A percentile compares a stretch with the other conserved stretches of the same genome.
These are phyloP conservation scores for Brachionus angularis DNA, from an alignment of 1,140 invertebrate species.

Conservation along the genomic window DNA sequence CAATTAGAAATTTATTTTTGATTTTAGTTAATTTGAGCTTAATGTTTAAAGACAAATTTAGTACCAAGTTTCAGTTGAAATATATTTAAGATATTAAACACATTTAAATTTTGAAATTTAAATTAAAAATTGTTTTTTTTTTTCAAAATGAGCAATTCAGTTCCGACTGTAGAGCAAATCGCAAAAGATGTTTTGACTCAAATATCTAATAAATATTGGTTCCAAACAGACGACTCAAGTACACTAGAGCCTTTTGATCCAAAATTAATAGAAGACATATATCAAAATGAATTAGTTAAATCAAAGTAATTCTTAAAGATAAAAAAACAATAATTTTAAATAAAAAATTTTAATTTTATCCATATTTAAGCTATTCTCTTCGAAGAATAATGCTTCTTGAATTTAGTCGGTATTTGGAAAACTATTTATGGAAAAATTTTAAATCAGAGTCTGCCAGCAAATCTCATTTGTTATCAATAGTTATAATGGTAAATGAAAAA, in stretches of 20 bases:
- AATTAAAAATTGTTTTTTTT: no score
- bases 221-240: not conserved
- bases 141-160: not conserved
- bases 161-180: conserved; percentile 71
- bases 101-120: no score
- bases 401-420: conserved; percentile 90
- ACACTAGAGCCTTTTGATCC: conserved; percentile 36
- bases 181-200: conserved; percentile 73
- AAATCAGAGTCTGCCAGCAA: conserved; percentile 53
- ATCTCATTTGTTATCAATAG: conserved; percentile 84
- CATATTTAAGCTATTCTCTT: conserved; percentile 77
- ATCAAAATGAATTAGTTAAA: conserved; percentile 54
- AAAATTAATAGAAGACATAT: conserved; percentile 58
- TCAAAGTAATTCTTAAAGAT: conserved; percentile 52
- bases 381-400: conserved; percentile 88
- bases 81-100: no score
- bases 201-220: conserved; percentile 15
- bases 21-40: no score
- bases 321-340: conserved; percentile 15
- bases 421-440: conserved; percentile 94
- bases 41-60: no score
- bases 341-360: conserved; percentile 49
- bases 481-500: conserved; percentile 96
- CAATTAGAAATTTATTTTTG: no score
- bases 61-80: no score